Evolutionary conservation across 2,113 vertebrate genomes (phyloP).

Genomic region (Polypterus senegalus): DNA sequence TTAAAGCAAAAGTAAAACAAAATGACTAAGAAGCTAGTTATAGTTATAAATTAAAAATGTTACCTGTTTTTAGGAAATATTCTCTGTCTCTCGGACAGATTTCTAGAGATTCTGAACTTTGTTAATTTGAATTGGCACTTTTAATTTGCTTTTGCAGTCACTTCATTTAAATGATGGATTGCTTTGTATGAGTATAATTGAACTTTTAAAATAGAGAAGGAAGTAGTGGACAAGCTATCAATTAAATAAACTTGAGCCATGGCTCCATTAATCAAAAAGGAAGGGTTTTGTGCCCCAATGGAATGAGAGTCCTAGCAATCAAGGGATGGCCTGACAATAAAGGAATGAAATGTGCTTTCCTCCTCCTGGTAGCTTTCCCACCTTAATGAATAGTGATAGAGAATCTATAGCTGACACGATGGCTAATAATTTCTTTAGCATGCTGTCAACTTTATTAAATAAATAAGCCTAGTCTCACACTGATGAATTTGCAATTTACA

Average conservation of each 20-base stretch:
- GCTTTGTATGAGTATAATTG: constrained; percentile 51
- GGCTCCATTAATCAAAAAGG: constrained; percentile 43
- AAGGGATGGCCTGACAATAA: constrained; percentile 15
- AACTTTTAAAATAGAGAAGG: constrained; percentile 53
- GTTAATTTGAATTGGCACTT: constrained; percentile 59
- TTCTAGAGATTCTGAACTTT: constrained; percentile 17
- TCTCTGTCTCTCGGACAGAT: constrained; percentile 10
- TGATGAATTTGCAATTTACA: constrained; percentile 8
- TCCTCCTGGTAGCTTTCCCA: constrained; percentile 1
- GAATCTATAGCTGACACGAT: constrained; percentile 11
- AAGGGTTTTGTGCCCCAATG: constrained; percentile 17
- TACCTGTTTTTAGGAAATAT: constrained; percentile 22
- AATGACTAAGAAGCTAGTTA: too few species aligned
- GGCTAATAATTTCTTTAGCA: constrained; percentile 8
- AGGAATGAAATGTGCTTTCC: constrained; percentile 10
- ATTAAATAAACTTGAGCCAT: constrained; percentile 48
- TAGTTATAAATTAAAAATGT: constrained; percentile 5
- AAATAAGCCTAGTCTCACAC: constrained; percentile 12
- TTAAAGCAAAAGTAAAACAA: too few species aligned
- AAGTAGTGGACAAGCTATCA: constrained; percentile 45
- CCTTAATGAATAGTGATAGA: constrained; percentile 21
- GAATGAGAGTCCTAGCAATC: constrained; percentile 17
- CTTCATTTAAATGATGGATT: constrained; percentile 57
- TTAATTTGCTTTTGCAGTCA: constrained; percentile 52
- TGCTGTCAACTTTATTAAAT: constrained; percentile 13